Evolutionary conservation across 1,140 invertebrate species (phyloP).

Genomic region (Cylas formicarius): DNA sequence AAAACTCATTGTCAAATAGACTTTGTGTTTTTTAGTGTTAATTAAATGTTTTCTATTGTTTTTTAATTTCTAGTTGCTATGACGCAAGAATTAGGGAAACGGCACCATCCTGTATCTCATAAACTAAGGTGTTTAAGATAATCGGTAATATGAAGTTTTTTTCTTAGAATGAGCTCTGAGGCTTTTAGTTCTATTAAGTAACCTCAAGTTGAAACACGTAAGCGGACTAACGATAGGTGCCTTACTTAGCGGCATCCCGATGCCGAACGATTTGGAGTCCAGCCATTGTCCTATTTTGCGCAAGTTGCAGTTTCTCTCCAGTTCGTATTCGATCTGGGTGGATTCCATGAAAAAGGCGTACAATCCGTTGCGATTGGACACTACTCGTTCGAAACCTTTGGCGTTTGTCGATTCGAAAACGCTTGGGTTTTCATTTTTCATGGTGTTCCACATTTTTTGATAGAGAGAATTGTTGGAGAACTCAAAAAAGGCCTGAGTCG

Average conservation of each 20-base stretch:
- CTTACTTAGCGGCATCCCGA: constrained; percentile 66
- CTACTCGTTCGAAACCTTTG: constrained; percentile 78
- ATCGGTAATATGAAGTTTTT: no score
- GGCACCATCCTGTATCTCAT: no score
- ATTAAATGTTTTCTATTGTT: no score
- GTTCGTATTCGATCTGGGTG: constrained; percentile 69
- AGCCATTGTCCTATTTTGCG: constrained; percentile 68
- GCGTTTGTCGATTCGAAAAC: constrained; percentile 75
- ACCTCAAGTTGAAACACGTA: not conserved
- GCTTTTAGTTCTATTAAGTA: no score
- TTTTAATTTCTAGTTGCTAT: no score
- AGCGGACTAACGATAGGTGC: not conserved
- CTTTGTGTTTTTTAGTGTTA: no score
- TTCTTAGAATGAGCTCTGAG: no score
- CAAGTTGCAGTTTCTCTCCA: constrained; percentile 68
- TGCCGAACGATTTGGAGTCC: constrained; percentile 78
- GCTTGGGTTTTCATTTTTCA: constrained; percentile 68
- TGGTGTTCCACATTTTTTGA: constrained; percentile 62
- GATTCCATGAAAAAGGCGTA: constrained; percentile 88
- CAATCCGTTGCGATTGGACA: constrained; percentile 52
- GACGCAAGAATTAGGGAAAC: no score
- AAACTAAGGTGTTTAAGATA: no score
- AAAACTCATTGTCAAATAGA: no score
- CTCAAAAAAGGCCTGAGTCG: constrained; percentile 67
- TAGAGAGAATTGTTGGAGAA: constrained; percentile 65